Base-by-base conservation (phyloP, 2,797 vertebrate species). In the Artibeus lituratus region DNA sequence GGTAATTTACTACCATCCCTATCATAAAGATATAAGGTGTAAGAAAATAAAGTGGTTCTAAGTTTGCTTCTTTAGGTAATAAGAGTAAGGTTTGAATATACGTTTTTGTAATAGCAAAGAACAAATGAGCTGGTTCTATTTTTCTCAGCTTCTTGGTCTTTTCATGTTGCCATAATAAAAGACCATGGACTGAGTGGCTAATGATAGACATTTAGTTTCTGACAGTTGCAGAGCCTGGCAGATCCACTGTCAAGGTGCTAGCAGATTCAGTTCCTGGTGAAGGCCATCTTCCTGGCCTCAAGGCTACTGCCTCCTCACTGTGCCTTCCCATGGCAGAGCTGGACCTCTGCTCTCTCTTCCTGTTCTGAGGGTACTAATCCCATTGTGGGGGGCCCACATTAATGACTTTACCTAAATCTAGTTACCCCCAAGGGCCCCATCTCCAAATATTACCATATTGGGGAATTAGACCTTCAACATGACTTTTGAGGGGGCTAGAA, bases 51-150 rank as follows among this genome's bases (percentile, higher is more conserved):
- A 76, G n/a, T 35, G 78, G 21, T 32, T 86, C 22, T 82, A 51
- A 44, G 26, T 89, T 80, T 93, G 24, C 44, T 65, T 87, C 32
- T 84, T 91, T 96, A 90, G 53, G 55, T 89, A 69, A 35, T 47
- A 87, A 86, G 47, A 93, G 32, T 90, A 84, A 84, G 73, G 53
- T 91, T 93, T 93, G 19, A 0, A 5, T 35, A 19, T 88, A 93
- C 26, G 29, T 80, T 70, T 96, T 88, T 87, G 7, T 69, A 81
- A 62, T 42, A 85, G 47, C 22, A 95, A 62, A 70, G 22, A 77
- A 88, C 85, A 73, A 89, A 69, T 88, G 39, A 85, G 21, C 78
- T 91, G 82, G 19, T 94, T 95, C 82, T 89, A 87, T 93, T 91
- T 96, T 87, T 93, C 39, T 55, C 26, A 69, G 39, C 83, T 88